Percentiles rank a stretch among this genome's conserved stretches.
phyloP scores from a whole-genome alignment of 2,797 vertebrate genomes.

The Lagocephalus sceleratus region DNA sequence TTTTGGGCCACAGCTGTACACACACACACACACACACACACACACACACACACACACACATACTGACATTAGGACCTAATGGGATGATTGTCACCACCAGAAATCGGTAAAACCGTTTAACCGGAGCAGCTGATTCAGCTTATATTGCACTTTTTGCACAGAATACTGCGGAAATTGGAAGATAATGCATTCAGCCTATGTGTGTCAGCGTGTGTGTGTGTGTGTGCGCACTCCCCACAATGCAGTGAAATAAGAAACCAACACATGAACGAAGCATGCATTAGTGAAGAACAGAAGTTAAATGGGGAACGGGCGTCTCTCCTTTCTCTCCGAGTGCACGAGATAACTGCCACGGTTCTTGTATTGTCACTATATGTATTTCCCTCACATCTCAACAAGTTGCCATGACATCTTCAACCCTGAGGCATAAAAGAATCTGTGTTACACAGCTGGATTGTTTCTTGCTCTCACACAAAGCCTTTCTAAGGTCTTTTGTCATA shows the following conservation, averaged over 20 bases:
- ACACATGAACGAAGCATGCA: constrained; percentile 7
- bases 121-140: constrained; percentile 53
- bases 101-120: constrained; percentile 56
- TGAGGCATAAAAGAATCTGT: constrained; percentile 38
- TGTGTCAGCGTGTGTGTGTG: constrained; percentile 8
- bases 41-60: constrained; percentile 14
- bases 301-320: constrained; percentile 12
- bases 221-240: constrained; percentile 4
- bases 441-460: constrained; percentile 27
- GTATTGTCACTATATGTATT: constrained; percentile 42
- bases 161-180: constrained; percentile 39
- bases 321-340: constrained; percentile 23
- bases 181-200: constrained; percentile 26
- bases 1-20: background rate
- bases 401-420: constrained; percentile 26
- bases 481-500: constrained; percentile 32
- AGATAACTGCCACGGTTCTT: constrained; percentile 15
- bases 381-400: constrained; percentile 26
- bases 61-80: constrained; percentile 11
- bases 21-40: constrained; percentile 6
- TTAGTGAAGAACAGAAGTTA: constrained; percentile 15
- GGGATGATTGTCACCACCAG: constrained; percentile 41
- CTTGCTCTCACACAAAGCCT: constrained; percentile 23
- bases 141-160: constrained; percentile 3
- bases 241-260: constrained; percentile 11